Conservation (phyloP, 1,140 invertebrate species). For the Lethrus apterus region DNA sequence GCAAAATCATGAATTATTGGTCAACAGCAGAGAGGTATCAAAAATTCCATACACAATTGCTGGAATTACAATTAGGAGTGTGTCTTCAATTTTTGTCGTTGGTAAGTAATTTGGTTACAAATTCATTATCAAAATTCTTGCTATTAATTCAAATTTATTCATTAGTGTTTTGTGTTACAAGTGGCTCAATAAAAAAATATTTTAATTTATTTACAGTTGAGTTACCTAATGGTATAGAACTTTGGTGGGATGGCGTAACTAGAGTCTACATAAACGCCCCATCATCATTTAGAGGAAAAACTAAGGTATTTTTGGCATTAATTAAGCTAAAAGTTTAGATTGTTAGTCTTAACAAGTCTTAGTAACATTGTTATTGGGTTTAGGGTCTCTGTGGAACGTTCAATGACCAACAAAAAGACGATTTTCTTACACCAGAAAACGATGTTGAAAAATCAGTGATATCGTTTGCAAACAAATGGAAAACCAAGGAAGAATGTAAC, state of each 20-base stretch:
- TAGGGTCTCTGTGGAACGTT: slow-evolving; percentile 85
- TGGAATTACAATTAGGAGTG: slow-evolving; percentile 54
- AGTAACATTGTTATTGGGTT: slow-evolving; percentile 13
- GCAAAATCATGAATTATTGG: slow-evolving; percentile 57
- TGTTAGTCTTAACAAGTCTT: background rate
- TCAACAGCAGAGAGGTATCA: slow-evolving; percentile 63
- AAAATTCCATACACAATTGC: slow-evolving; percentile 55
- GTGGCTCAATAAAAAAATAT: too few relatives aligned
- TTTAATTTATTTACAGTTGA: slow-evolving; percentile 48
- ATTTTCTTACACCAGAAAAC: slow-evolving; percentile 79
- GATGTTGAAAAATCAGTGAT: slow-evolving; percentile 68
- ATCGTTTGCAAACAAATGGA: slow-evolving; percentile 85
- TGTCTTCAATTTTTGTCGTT: slow-evolving; percentile 68
- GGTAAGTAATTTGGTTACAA: slow-evolving; percentile 39
- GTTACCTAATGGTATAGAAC: slow-evolving; percentile 64
- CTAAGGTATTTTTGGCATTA: slow-evolving; percentile 46
- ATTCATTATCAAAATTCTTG: background rate
- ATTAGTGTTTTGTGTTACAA: too few relatives aligned
- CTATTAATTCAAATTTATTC: too few relatives aligned
- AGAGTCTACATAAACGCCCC: slow-evolving; percentile 76
- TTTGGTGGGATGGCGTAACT: slow-evolving; percentile 80
- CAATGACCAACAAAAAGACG: slow-evolving; percentile 77
- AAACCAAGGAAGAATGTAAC: slow-evolving; percentile 63
- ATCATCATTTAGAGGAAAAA: slow-evolving; percentile 58
- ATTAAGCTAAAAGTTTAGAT: background rate